Percentiles rank a stretch among this genome's conserved stretches.
Evolutionary conservation across 2,113 vertebrate genomes (phyloP).

Genomic region (Typhlomys cinereus): DNA sequence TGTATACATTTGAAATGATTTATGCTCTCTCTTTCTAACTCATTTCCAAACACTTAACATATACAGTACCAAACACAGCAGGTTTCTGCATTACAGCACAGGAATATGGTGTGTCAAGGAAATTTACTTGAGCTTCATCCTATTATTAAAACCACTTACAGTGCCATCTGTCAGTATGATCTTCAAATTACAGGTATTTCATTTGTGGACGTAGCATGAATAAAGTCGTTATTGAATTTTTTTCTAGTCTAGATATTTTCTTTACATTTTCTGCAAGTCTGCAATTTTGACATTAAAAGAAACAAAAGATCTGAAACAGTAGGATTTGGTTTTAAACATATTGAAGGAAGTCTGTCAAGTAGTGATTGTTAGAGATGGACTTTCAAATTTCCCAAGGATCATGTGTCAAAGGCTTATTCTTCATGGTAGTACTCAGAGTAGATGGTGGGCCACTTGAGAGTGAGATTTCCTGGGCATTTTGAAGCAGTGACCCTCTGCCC

Average conservation of each 20-base stretch:
- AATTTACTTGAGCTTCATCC: not conserved
- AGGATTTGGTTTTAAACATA: no score
- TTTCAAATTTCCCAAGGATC: no score
- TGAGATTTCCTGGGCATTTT: not conserved
- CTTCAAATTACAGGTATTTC: not conserved
- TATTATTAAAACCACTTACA: not conserved
- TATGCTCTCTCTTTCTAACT: not conserved
- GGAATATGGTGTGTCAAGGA: not conserved
- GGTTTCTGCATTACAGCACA: not conserved
- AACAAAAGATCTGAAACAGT: not conserved
- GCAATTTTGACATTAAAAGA: not conserved
- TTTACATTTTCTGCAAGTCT: not conserved
- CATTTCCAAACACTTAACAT: not conserved
- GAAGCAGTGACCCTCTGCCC: no score
- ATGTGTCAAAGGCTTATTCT: not conserved
- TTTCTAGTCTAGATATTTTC: not conserved
- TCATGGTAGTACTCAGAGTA: not conserved
- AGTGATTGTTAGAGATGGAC: no score
- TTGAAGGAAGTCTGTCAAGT: no score
- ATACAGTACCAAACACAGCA: not conserved
- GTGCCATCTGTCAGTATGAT: not conserved
- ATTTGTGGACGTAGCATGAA: not conserved
- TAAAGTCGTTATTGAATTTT: not conserved
- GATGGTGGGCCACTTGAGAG: not conserved
- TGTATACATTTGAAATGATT: not conserved